phyloP scores from a whole-genome alignment of 2,113 vertebrate genomes.

The Porphyrio hochstetteri region DNA sequence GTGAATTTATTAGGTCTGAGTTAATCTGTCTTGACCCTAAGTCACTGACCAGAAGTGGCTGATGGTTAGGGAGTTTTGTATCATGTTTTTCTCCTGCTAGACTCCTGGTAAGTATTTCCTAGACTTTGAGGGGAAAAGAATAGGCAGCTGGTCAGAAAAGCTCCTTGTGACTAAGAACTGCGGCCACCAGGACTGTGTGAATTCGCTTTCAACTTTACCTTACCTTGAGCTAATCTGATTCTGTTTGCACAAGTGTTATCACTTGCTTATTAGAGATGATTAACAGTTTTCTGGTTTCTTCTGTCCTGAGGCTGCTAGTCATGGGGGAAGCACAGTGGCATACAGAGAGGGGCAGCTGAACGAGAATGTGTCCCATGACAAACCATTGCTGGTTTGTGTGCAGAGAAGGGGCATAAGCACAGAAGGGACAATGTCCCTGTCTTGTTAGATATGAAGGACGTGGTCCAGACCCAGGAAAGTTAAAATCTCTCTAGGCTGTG shows the following conservation, averaged over 20 bases:
- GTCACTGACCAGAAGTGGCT: background rate
- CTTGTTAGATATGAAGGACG: background rate
- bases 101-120: background rate
- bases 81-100: background rate
- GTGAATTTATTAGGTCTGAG: background rate
- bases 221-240: background rate
- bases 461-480: background rate
- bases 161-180: background rate
- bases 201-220: background rate
- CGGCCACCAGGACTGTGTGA: background rate
- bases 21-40: background rate
- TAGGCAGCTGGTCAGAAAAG: background rate
- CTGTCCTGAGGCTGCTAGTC: background rate
- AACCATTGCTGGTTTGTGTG: background rate
- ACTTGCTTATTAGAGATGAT: background rate
- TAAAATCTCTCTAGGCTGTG: background rate
- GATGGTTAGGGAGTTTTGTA: background rate
- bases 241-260: background rate
- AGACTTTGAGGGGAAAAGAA: background rate
- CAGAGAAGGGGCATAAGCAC: background rate
- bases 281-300: background rate
- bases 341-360: background rate
- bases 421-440: background rate
- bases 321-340: background rate
- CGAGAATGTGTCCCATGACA: background rate